Evolutionary conservation across 2,888 invertebrate species (phyloP).

Genomic region (Cremastinae sp.): DNA sequence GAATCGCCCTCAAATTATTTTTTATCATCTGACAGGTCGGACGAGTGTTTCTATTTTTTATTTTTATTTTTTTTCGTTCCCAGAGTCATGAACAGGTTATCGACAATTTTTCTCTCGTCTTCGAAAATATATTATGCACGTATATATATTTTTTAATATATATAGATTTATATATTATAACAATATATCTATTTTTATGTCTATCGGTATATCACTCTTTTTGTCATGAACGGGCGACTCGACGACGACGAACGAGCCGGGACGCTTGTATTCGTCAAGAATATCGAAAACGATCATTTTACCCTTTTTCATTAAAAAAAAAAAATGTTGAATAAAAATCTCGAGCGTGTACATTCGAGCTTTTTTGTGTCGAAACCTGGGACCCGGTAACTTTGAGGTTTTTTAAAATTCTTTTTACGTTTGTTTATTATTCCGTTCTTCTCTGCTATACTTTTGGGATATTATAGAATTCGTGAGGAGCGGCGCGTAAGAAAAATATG

Average conservation of each 20-base stretch:
- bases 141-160: conserved; percentile 48
- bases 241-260: conserved; percentile 36
- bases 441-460: conserved; percentile 27
- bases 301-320: too few species aligned
- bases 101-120: conserved; percentile 49
- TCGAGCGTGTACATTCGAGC: too few species aligned
- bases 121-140: conserved; percentile 64
- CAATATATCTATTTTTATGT: conserved; percentile 39
- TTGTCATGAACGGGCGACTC: conserved; percentile 38
- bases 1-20: conserved; percentile 23
- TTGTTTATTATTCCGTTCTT: conserved; percentile 22
- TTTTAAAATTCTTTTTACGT: conserved; percentile 16
- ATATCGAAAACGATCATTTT: too few species aligned
- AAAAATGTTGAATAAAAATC: too few species aligned
- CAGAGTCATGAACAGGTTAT: conserved; percentile 4
- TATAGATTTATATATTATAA: conserved; percentile 45
- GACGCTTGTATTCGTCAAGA: conserved; percentile 15
- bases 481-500: conserved; percentile 63
- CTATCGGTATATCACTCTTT: conserved; percentile 41
- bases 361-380: conserved; percentile 18
- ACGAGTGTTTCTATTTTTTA: conserved; percentile 15
- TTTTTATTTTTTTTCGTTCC: conserved; percentile 11
- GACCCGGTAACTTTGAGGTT: not conserved
- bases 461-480: conserved; percentile 56
- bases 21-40: too few species aligned